phyloP scores from a whole-genome alignment of 2,888 invertebrate genomes.

The Andricus quercusramuli region DNA sequence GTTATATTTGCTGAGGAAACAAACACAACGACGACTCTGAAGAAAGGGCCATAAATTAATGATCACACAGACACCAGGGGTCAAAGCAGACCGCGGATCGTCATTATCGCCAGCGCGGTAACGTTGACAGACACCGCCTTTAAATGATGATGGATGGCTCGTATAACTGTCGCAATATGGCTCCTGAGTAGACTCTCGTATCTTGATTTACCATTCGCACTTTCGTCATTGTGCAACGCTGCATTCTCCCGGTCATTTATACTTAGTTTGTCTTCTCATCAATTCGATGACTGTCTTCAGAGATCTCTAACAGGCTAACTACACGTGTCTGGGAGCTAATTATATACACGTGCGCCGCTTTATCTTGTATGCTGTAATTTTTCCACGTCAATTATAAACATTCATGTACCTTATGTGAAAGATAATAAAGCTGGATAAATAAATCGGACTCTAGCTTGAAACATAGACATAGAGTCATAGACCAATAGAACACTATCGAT shows the following conservation, averaged over 20 bases:
- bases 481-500: no score
- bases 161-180: slow-evolving; percentile 74
- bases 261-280: slow-evolving; percentile 23
- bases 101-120: slow-evolving; percentile 67
- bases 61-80: slow-evolving; percentile 28
- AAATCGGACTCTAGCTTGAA: not conserved
- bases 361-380: not conserved
- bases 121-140: slow-evolving; percentile 71
- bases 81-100: slow-evolving; percentile 45
- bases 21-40: slow-evolving; percentile 13
- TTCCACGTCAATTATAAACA: not conserved
- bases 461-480: not conserved
- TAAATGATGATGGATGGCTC: slow-evolving; percentile 75
- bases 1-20: not conserved
- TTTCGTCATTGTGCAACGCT: slow-evolving; percentile 26
- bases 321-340: not conserved
- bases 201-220: slow-evolving; percentile 43
- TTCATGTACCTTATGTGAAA: not conserved
- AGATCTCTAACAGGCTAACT: not conserved
- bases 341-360: not conserved
- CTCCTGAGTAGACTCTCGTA: slow-evolving; percentile 70
- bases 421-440: not conserved
- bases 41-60: slow-evolving; percentile 39
- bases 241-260: slow-evolving; percentile 21
- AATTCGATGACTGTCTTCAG: slow-evolving; percentile 15